Base-by-base conservation (phyloP, 1,140 invertebrate species). In the Oscheius sp. region DNA sequence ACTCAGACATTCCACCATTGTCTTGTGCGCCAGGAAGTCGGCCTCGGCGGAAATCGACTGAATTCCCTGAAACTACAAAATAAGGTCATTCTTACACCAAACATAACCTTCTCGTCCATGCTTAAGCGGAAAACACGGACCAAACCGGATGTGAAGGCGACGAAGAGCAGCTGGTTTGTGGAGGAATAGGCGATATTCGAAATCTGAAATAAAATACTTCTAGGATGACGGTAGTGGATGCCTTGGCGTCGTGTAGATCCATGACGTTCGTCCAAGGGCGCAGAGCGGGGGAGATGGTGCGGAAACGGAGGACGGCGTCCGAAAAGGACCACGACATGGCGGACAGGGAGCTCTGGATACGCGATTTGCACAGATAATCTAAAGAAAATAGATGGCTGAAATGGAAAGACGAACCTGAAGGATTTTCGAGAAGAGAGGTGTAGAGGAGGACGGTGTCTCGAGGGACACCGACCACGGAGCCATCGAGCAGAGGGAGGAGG, bases 121-220 rank as follows among this genome's bases (percentile, higher is more conserved):
- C 7, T 7, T 0, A 74, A 18, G 26, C 31, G 58, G 73, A 58
- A 74, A 23, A 67, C 73, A 20, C 61, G 71, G 32, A 74, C 62
- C 3, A 74, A 38, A 3, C 73, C 73, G 7, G 55, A 38, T 23
- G 73, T 46, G 73, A 74, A 68, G 31, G 63, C 72, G 31, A 74
- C 52, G 73, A 74, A 74, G 1, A 74, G 26, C 13, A 29, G 29
- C 3, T 15, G 31, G n/a, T 66, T 45, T 10, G 63, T 35, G 35
- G 61, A 31, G 59, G 52, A 75, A 34, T 45, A 59, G 28, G 52
- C 15, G 3, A 76, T 35, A 13, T 26, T 28, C 26, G 46, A 28
- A n/a, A 74, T 66, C 73, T 74, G 42, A 75, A 76, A 59, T 4
- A 20, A 64, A 18, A 61, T 61, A n/a, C n/a, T n/a, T n/a, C n/a